Evolutionary conservation across 2,888 invertebrate species (phyloP), one percentile per base, ranked within the genome.

Genomic region (Odontocerum albicorne): DNA sequence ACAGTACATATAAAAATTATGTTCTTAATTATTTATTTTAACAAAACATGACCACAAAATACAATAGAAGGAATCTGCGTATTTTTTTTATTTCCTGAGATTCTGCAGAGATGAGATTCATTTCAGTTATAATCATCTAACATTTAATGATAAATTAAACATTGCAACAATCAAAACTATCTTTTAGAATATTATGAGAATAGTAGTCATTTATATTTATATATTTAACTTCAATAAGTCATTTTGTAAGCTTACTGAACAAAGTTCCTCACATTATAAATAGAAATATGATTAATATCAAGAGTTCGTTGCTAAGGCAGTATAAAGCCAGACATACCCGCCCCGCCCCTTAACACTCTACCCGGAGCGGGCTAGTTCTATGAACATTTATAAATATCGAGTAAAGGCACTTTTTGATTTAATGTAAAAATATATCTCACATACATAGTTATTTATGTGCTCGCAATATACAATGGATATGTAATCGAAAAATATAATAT

Each of bases 371-470:
- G 45, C 36, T 22, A 36, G 46, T 15, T 55, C 43, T 54, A 45
- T 20, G 42, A 50, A 55, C 50, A 50, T 50, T 52, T 50, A 59
- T 35, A 53, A 17, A 54, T 35, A 50, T 55, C 27, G 32, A 15
- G 51, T 45, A 54, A 60, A 60, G 60, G 60, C 60, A 60, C 60
- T 57, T 60, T 40, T 50, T 49, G 46, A 39, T 57, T 47, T 35
- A 43, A 47, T 43, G 42, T 39, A 42, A 33, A 40, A 50, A 50
- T 50, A 50, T 40, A 7, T 27, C 10, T 27, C 35, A 45, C 35
- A 16, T 45, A 7, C 33, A 31, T 20, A 13, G 45, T 35, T 35
- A 35, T 19, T 27, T 27, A 27, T 27, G 27, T 27, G 27, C 27
- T 27, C 27, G 27, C 27, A 7, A 27, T 27, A 27, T 12, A 46